Evolutionary conservation across 2,113 vertebrate species (phyloP).

Genomic region (Gallinago paraguaiae): DNA sequence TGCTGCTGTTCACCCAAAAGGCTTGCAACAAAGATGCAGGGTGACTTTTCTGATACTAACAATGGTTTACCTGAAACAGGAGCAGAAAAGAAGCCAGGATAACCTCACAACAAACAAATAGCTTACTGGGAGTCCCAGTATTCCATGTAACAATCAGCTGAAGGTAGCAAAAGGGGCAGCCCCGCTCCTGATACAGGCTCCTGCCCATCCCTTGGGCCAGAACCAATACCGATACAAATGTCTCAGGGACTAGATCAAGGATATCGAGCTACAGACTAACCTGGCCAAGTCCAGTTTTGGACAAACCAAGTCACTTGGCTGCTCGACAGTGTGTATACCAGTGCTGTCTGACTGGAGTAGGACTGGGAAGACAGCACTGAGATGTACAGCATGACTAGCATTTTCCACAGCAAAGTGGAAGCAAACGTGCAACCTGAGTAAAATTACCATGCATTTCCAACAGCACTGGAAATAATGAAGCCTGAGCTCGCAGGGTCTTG

Average conservation of each 20-base stretch:
- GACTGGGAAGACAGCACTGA: neutral
- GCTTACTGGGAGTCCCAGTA: neutral
- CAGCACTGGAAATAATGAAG: neutral
- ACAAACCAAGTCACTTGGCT: fast-evolving
- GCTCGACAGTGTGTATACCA: neutral
- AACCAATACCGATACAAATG: neutral
- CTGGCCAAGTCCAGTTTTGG: neutral
- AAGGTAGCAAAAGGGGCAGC: neutral
- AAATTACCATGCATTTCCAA: neutral
- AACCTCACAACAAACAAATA: neutral
- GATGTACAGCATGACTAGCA: neutral
- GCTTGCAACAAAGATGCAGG: neutral
- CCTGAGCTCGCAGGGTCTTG: neutral
- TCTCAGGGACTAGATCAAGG: neutral
- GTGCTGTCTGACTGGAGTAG: neutral
- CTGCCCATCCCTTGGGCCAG: neutral
- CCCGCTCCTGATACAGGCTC: neutral
- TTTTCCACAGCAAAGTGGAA: neutral
- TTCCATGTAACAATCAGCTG: neutral
- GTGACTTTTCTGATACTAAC: neutral
- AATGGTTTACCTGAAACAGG: neutral
- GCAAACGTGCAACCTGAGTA: neutral
- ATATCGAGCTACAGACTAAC: neutral
- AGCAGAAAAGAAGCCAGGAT: neutral
- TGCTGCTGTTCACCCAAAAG: slow-evolving; percentile 56